Evolutionary conservation across 2,888 invertebrate species (phyloP).

Genomic region (Melinaea menophilus): DNA sequence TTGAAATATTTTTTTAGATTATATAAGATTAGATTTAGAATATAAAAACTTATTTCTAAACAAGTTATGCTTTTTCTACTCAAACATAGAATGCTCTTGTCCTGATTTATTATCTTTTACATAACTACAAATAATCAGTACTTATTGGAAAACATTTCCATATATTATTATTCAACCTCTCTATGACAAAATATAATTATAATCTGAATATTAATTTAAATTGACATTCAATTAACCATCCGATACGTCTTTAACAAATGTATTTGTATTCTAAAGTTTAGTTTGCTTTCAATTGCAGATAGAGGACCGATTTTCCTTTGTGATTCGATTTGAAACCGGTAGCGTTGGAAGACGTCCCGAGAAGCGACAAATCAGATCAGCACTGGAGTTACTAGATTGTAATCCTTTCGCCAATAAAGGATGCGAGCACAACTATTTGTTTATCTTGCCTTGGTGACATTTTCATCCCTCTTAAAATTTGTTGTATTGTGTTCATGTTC

Average conservation of each 20-base stretch:
- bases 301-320: constrained; percentile 18
- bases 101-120: too few relatives aligned
- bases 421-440: not conserved
- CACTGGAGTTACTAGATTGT: constrained; percentile 11
- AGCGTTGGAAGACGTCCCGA: constrained; percentile 21
- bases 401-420: constrained; percentile 13
- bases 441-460: not conserved
- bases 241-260: not conserved
- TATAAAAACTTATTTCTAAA: too few relatives aligned
- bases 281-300: constrained; percentile 17
- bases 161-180: too few relatives aligned
- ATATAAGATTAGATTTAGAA: too few relatives aligned
- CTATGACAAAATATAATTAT: too few relatives aligned
- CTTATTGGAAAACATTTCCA: too few relatives aligned
- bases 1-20: too few relatives aligned
- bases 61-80: too few relatives aligned
- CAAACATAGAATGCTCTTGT: too few relatives aligned
- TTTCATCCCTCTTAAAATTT: too few relatives aligned
- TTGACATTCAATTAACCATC: not conserved
- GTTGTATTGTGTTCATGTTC: too few relatives aligned
- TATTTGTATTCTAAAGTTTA: constrained; percentile 5
- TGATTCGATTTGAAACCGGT: constrained; percentile 29
- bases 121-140: too few relatives aligned
- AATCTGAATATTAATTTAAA: not conserved
- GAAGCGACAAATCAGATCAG: constrained; percentile 32